Evolutionary conservation across 1,140 invertebrate species (phyloP).

Genomic region (Ceratitis capitata): DNA sequence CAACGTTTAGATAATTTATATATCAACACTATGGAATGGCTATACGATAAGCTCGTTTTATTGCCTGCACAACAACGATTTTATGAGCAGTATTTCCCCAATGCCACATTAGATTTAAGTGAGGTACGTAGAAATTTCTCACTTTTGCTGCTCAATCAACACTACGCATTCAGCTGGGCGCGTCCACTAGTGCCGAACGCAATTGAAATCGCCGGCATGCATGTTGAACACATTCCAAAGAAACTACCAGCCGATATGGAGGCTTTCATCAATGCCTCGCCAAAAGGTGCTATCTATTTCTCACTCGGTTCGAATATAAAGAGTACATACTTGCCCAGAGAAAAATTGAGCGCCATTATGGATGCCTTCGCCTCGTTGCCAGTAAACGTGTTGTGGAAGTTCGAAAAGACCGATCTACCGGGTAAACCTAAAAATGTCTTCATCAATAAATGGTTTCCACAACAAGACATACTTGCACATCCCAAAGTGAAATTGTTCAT

Average conservation of each 20-base stretch:
- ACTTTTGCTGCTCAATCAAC: slow-evolving; percentile 54
- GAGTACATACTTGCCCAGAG: slow-evolving; percentile 67
- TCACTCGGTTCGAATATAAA: slow-evolving; percentile 73
- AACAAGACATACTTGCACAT: slow-evolving; percentile 77
- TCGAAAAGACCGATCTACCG: slow-evolving; percentile 70
- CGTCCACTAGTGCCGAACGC: slow-evolving; percentile 53
- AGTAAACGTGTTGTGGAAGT: slow-evolving; percentile 76
- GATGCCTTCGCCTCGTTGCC: slow-evolving; percentile 70
- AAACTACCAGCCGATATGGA: slow-evolving; percentile 66
- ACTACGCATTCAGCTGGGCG: slow-evolving; percentile 51
- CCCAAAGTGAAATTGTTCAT: slow-evolving; percentile 76
- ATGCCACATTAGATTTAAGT: slow-evolving; percentile 44
- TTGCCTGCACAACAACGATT: slow-evolving; percentile 43
- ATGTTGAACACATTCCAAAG: slow-evolving; percentile 61
- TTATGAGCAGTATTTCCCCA: slow-evolving; percentile 51
- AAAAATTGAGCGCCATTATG: slow-evolving; percentile 68
- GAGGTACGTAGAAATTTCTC: slow-evolving; percentile 49
- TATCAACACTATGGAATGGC: neutral
- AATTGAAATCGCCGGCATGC: slow-evolving; percentile 69
- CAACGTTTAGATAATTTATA: slow-evolving; percentile 63
- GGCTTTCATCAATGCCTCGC: slow-evolving; percentile 69
- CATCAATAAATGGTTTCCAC: slow-evolving; percentile 76
- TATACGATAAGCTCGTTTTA: neutral
- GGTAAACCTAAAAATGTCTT: slow-evolving; percentile 72
- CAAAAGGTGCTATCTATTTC: slow-evolving; percentile 71